Evolutionary conservation across 92 coral and sea anemone species (phyloP).

Genomic region (Bergia puertoricense): DNA sequence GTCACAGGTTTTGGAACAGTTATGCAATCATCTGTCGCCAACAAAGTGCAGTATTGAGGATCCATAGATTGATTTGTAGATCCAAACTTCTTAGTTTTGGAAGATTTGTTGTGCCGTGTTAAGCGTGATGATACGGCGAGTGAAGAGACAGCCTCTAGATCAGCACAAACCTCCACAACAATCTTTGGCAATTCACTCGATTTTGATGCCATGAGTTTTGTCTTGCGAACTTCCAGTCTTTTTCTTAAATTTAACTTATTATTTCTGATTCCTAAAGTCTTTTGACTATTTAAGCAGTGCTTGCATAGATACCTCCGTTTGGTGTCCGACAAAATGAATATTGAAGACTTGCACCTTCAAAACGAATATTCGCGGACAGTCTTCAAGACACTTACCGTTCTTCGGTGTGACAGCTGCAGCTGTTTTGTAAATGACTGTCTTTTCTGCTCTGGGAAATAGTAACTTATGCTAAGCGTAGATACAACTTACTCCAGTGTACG

Average conservation of each 20-base stretch:
- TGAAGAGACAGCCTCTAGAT: background rate
- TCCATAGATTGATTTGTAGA: background rate
- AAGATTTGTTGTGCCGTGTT: background rate
- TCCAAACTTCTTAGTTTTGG: background rate
- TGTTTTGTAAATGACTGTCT: background rate
- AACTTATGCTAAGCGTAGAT: background rate
- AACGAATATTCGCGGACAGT: background rate
- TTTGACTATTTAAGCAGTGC: background rate
- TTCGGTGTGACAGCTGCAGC: too few relatives aligned
- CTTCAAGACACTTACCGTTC: background rate
- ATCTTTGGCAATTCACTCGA: slow-evolving; percentile 35
- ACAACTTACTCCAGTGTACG: background rate
- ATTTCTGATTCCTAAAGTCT: background rate
- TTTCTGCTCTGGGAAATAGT: background rate
- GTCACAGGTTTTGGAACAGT: slow-evolving; percentile 39
- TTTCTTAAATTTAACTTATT: too few relatives aligned
- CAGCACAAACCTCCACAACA: slow-evolving; percentile 15
- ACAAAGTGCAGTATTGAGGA: background rate
- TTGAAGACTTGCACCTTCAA: background rate
- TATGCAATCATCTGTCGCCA: slow-evolving; percentile 25
- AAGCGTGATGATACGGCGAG: background rate
- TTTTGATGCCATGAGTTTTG: slow-evolving; percentile 9
- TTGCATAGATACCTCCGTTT: background rate
- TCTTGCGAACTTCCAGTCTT: background rate
- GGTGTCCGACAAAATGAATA: background rate